These are phyloP conservation scores for Athalia circularis DNA, from an alignment of 2,888 invertebrate genomes.

Conservation along the genomic window DNA sequence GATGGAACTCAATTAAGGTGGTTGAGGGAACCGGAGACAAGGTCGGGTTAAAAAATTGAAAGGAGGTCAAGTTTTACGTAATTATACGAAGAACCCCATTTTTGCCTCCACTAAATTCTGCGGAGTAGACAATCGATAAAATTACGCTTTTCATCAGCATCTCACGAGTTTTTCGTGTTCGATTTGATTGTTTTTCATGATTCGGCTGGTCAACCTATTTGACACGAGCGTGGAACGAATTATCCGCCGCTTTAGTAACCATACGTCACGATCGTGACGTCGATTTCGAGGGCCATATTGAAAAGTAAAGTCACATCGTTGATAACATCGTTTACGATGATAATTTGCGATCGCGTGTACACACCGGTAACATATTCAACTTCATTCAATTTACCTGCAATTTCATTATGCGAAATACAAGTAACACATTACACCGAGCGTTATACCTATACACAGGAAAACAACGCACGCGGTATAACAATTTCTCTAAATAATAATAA, in stretches of 20 bases:
- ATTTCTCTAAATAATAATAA: too few species aligned
- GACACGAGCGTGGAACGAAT: background rate
- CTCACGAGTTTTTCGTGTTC: too few species aligned
- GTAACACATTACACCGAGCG: too few species aligned
- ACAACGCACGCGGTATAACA: background rate
- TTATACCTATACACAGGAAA: background rate
- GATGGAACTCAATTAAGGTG: slow-evolving; percentile 20
- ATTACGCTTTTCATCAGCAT: too few species aligned
- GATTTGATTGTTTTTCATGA: too few species aligned
- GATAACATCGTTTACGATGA: slow-evolving; percentile 31
- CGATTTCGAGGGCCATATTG: slow-evolving; percentile 2
- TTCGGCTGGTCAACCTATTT: too few species aligned
- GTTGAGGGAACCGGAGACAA: slow-evolving; percentile 2
- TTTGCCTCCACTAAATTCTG: too few species aligned
- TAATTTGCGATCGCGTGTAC: slow-evolving; percentile 40
- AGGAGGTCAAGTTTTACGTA: slow-evolving; percentile 19
- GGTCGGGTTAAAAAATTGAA: background rate
- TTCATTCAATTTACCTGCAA: slow-evolving; percentile 42
- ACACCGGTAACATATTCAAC: background rate
- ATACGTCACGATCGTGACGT: slow-evolving; percentile 18
- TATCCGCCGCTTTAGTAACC: background rate
- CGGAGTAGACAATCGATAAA: too few species aligned
- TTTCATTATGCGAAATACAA: slow-evolving; percentile 36
- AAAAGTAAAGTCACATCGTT: slow-evolving; percentile 24
- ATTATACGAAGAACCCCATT: background rate